Conservation (phyloP, 2,113 vertebrate genomes). For the Alouatta palliata region DNA sequence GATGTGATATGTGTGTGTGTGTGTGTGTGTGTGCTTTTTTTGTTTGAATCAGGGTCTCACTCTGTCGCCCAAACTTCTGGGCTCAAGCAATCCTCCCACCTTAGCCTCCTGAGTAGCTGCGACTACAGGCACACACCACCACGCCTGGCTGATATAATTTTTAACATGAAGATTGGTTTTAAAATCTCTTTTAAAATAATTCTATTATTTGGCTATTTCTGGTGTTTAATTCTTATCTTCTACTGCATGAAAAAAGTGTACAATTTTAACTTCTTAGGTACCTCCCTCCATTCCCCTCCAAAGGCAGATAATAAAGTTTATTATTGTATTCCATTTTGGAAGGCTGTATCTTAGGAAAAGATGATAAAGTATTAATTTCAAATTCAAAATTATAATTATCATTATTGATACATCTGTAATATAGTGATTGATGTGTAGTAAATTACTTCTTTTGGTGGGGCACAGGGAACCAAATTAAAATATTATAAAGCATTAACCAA, state of each 20-base stretch:
- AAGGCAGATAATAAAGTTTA: slow-evolving; percentile 27
- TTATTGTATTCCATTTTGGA: slow-evolving; percentile 8
- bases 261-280: slow-evolving; percentile 42
- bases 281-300: background rate
- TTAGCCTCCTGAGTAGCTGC: background rate
- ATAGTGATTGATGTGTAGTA: background rate
- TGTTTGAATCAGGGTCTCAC: background rate
- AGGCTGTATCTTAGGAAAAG: background rate
- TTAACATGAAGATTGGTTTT: background rate
- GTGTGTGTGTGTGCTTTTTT: too few species aligned
- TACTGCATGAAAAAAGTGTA: background rate
- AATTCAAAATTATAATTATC: slow-evolving; percentile 1
- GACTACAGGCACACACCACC: background rate
- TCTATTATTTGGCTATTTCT: background rate
- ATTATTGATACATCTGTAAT: background rate
- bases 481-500: background rate
- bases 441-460: background rate
- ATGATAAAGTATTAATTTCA: background rate
- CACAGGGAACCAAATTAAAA: background rate
- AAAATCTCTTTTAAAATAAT: background rate
- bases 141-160: background rate
- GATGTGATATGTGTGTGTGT: background rate
- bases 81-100: background rate
- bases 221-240: background rate
- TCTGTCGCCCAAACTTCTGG: background rate